Conservation (phyloP, 2,888 invertebrate genomes). For the Dasysyrphus albostriatus region DNA sequence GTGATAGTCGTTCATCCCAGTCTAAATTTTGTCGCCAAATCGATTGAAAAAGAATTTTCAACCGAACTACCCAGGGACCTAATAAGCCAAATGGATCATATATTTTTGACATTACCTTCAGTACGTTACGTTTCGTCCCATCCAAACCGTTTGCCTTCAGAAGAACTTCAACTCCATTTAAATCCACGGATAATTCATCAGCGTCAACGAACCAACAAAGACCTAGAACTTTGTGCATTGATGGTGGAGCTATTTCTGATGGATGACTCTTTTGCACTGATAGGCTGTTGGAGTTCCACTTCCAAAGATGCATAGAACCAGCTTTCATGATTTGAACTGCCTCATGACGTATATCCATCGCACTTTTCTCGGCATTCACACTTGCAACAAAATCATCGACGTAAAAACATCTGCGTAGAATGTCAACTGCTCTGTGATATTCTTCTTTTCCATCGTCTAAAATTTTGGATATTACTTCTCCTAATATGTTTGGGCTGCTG, state of each 20-base stretch:
- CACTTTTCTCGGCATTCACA: constrained; percentile 25
- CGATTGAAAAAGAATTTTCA: constrained; percentile 39
- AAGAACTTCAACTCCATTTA: constrained; percentile 16
- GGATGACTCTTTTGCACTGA: no score
- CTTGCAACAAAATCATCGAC: constrained; percentile 12
- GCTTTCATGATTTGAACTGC: constrained; percentile 31
- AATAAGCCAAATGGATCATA: constrained; percentile 50
- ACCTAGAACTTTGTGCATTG: constrained; percentile 25
- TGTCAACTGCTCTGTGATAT: constrained; percentile 9
- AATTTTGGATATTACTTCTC: constrained; percentile 3
- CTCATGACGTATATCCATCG: background rate
- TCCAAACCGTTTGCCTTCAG: background rate
- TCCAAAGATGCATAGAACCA: constrained; percentile 35
- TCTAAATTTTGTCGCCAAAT: constrained; percentile 39
- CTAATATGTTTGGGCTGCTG: constrained; percentile 16
- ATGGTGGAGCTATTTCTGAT: no score
- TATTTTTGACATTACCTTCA: constrained; percentile 32
- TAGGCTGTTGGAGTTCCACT: no score
- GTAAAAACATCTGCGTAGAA: constrained; percentile 38
- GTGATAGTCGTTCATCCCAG: constrained; percentile 19
- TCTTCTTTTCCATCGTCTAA: constrained; percentile 11
- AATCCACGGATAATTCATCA: constrained; percentile 38
- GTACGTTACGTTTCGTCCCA: constrained; percentile 33
- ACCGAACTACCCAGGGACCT: constrained; percentile 26
- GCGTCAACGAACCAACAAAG: constrained; percentile 32